These are phyloP conservation scores for Acropora tenuis DNA, from an alignment of 64 coral and sea anemone genomes.

Conservation along the genomic window DNA sequence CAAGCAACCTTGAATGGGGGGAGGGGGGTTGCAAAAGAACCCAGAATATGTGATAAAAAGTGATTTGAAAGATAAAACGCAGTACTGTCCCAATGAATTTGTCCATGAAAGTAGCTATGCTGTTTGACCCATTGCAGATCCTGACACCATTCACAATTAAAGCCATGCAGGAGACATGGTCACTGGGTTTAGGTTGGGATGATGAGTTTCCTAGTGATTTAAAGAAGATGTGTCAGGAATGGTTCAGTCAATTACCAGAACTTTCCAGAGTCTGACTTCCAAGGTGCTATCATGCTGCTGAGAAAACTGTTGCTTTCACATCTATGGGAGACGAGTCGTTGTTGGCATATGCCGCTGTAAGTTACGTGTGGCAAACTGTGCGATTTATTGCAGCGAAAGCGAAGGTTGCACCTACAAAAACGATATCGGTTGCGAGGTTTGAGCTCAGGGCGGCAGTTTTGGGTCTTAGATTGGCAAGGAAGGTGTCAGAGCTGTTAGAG, in stretches of 20 bases:
- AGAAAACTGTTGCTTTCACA: not conserved
- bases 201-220: not conserved
- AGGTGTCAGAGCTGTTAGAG: not conserved
- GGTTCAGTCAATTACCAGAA: conserved; percentile 37
- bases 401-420: conserved; percentile 37
- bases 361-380: conserved; percentile 17
- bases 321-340: conserved; percentile 19
- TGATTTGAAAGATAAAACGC: too few species aligned
- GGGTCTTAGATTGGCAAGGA: conserved; percentile 8
- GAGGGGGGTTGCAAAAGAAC: too few species aligned
- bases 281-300: not conserved
- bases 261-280: conserved; percentile 5
- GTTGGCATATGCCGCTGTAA: conserved; percentile 44
- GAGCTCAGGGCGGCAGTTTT: conserved; percentile 62
- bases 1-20: too few species aligned
- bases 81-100: too few species aligned
- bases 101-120: not conserved
- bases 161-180: too few species aligned
- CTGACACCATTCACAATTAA: too few species aligned
- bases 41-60: too few species aligned
- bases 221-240: not conserved
- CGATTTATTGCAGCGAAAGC: conserved; percentile 45
- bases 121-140: conserved; percentile 4
- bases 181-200: not conserved
- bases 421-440: conserved; percentile 32